Conservation (phyloP, 2,113 vertebrate genomes). For the Hucho hucho region DNA sequence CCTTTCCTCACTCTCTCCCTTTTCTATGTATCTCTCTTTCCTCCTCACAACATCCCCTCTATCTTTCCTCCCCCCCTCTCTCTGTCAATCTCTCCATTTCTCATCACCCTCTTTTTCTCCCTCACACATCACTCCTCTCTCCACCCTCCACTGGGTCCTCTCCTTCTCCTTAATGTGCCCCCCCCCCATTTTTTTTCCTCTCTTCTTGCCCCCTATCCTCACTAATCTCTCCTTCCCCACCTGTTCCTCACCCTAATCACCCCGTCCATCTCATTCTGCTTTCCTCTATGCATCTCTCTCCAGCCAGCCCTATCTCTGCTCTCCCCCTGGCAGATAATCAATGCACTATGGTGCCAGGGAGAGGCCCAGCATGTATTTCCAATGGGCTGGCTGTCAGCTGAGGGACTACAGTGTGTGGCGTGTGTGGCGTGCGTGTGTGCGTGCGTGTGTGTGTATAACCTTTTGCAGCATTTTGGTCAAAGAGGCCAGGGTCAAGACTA, state of each 20-base stretch:
- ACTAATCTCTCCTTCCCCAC: neutral
- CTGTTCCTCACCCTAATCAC: neutral
- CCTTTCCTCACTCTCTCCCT: neutral
- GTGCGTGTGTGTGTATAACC: neutral
- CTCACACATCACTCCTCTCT: slow-evolving; percentile 2
- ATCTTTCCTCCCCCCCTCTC: neutral
- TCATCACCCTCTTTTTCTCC: neutral
- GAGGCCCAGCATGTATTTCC: slow-evolving; percentile 41
- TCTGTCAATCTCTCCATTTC: neutral
- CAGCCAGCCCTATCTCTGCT: slow-evolving; percentile 5
- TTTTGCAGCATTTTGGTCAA: neutral
- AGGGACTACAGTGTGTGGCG: slow-evolving; percentile 8
- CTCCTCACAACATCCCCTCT: neutral
- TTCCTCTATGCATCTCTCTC: neutral
- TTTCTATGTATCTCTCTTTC: neutral
- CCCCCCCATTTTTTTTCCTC: neutral
- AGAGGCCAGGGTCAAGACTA: neutral
- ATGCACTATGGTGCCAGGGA: slow-evolving; percentile 11
- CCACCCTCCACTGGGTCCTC: neutral
- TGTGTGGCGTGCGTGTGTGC: neutral
- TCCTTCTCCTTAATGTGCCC: neutral
- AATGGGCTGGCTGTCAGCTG: slow-evolving; percentile 18
- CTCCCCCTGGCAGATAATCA: slow-evolving; percentile 45
- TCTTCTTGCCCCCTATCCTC: slow-evolving; percentile 7
- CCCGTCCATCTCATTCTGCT: slow-evolving; percentile 17